A percentile compares a stretch with the other conserved stretches of the same genome.
Evolutionary conservation across 2,888 invertebrate species (phyloP).

Genomic region (Taenaris catops): DNA sequence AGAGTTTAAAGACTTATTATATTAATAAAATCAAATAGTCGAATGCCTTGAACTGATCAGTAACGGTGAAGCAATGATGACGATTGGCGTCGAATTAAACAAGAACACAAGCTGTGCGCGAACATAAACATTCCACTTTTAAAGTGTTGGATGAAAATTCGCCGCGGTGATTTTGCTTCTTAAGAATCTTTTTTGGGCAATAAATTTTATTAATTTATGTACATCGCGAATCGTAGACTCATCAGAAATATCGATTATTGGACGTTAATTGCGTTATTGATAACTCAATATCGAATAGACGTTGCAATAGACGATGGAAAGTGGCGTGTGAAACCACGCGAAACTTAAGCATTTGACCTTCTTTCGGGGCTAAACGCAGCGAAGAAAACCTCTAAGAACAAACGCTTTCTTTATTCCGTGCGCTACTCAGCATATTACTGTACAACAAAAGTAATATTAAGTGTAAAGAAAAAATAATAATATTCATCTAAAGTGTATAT

Average conservation of each 20-base stretch:
- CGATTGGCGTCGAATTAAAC: conserved; percentile 1
- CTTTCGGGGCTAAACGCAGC: conserved; percentile 30
- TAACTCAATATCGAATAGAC: conserved; percentile 29
- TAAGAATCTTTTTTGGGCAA: no score
- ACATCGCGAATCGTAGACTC: no score
- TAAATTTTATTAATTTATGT: no score
- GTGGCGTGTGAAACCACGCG: conserved; percentile 42
- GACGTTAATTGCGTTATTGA: conserved; percentile 23
- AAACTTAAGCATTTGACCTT: conserved; percentile 51
- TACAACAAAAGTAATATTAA: no score
- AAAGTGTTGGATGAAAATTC: no score
- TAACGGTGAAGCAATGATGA: conserved; percentile 9
- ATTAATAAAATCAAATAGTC: conserved; percentile 13
- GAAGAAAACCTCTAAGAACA: conserved; percentile 22
- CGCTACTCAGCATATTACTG: not conserved
- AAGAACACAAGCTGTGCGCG: conserved; percentile 1
- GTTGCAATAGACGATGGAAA: conserved; percentile 42
- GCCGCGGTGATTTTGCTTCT: no score
- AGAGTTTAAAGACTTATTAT: no score
- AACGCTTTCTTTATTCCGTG: conserved; percentile 22
- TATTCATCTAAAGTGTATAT: no score
- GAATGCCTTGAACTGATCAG: conserved; percentile 14
- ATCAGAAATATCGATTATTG: no score
- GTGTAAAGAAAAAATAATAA: no score
- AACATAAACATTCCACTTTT: not conserved